These are phyloP conservation scores for Eciton burchellii DNA, from an alignment of 1,140 invertebrate genomes.

Conservation along the genomic window DNA sequence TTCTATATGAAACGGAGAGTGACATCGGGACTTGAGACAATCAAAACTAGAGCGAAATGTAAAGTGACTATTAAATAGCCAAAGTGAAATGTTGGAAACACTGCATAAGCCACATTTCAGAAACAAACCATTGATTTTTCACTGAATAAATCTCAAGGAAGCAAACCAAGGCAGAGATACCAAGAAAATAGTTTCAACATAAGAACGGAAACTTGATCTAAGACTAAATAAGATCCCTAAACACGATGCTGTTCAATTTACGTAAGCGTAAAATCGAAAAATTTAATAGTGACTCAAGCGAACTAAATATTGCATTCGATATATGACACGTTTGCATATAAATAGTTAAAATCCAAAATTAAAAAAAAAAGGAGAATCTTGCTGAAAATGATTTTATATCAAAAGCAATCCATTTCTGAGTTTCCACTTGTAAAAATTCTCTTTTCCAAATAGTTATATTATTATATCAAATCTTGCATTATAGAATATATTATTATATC, in stretches of 20 bases:
- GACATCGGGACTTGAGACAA: constrained; percentile 63
- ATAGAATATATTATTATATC: constrained; percentile 1
- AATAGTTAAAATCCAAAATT: constrained; percentile 18
- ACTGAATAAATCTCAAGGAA: constrained; percentile 71
- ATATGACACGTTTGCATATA: constrained; percentile 62
- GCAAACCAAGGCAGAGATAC: constrained; percentile 76
- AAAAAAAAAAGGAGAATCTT: not conserved
- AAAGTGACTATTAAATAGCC: constrained; percentile 77
- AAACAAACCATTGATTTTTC: constrained; percentile 69
- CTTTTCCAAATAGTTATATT: constrained; percentile 6
- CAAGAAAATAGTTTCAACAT: constrained; percentile 64
- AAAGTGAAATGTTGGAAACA: constrained; percentile 80
- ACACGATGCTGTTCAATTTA: constrained; percentile 77
- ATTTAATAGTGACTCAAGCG: constrained; percentile 73
- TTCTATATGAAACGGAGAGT: constrained; percentile 63
- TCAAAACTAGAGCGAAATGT: constrained; percentile 69
- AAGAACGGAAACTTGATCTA: constrained; percentile 71
- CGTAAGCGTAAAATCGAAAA: constrained; percentile 73
- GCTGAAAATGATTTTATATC: constrained; percentile 35
- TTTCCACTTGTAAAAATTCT: not conserved
- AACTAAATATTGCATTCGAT: constrained; percentile 79
- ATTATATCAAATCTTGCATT: not conserved
- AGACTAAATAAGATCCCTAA: constrained; percentile 73
- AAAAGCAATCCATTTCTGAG: constrained; percentile 67
- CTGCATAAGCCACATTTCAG: constrained; percentile 83